Evolutionary conservation across 1,140 invertebrate species (phyloP).

Genomic region (Papilio glaucus): DNA sequence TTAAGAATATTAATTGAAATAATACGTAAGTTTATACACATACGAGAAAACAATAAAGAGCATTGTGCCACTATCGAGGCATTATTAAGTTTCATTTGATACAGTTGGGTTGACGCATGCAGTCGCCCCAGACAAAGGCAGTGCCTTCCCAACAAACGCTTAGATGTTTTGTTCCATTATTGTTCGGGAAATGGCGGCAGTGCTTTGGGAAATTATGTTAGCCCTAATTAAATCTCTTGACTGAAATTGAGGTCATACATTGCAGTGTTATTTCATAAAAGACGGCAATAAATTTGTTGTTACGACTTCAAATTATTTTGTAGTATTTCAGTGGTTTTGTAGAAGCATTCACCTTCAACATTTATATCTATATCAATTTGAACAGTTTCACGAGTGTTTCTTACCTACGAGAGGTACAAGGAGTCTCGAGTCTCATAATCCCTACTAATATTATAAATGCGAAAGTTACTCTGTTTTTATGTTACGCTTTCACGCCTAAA

Average conservation of each 20-base stretch:
- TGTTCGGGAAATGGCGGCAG: conserved; percentile 34
- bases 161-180: conserved; percentile 44
- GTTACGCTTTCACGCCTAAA: too few species aligned
- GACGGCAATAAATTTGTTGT: neutral
- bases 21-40: too few species aligned
- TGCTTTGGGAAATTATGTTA: conserved; percentile 44
- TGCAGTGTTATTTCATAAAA: conserved; percentile 16
- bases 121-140: conserved; percentile 27
- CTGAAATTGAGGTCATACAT: conserved; percentile 38
- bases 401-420: too few species aligned
- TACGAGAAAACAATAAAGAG: conserved; percentile 40
- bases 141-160: conserved; percentile 25
- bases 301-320: neutral
- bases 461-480: too few species aligned
- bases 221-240: conserved; percentile 32
- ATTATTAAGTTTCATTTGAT: conserved; percentile 73
- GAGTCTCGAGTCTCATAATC: too few species aligned
- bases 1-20: too few species aligned
- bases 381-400: too few species aligned
- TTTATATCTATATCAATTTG: neutral
- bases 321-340: conserved; percentile 4
- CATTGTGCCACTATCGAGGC: conserved; percentile 20
- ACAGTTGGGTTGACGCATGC: conserved; percentile 52
- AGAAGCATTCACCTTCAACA: neutral
- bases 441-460: too few species aligned